Evolutionary conservation across 2,888 invertebrate genomes (phyloP).

Genomic region (Coenonympha arcania): DNA sequence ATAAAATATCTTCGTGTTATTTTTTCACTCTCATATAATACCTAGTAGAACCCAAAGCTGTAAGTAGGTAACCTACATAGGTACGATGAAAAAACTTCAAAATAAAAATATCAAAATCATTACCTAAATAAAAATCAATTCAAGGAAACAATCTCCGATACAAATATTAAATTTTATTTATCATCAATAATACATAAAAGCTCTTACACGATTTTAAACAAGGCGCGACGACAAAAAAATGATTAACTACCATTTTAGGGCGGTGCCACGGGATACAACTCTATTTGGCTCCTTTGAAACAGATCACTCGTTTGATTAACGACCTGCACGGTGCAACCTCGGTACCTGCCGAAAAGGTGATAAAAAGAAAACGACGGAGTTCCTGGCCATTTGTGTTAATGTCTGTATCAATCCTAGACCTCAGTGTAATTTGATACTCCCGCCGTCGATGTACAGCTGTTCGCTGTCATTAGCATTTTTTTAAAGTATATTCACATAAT

Average conservation of each 20-base stretch:
- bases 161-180: neutral
- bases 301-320: conserved; percentile 63
- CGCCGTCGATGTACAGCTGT: conserved; percentile 20
- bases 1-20: too few relatives aligned
- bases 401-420: conserved; percentile 62
- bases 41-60: too few relatives aligned
- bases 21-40: too few relatives aligned
- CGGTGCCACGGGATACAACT: conserved; percentile 52
- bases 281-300: conserved; percentile 52
- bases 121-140: neutral
- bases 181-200: conserved; percentile 6
- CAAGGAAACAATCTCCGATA: neutral
- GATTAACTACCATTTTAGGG: conserved; percentile 34
- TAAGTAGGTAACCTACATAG: too few relatives aligned
- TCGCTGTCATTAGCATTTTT: conserved; percentile 39
- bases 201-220: conserved; percentile 12
- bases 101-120: neutral
- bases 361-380: conserved; percentile 45
- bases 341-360: conserved; percentile 61
- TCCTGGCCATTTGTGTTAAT: conserved; percentile 61
- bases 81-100: neutral
- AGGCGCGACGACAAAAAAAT: conserved; percentile 11
- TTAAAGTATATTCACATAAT: conserved; percentile 10
- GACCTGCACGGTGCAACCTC: conserved; percentile 43
- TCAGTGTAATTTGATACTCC: conserved; percentile 18